Conservation (phyloP, 2,888 invertebrate genomes). For the Folsomia manolachei region DNA sequence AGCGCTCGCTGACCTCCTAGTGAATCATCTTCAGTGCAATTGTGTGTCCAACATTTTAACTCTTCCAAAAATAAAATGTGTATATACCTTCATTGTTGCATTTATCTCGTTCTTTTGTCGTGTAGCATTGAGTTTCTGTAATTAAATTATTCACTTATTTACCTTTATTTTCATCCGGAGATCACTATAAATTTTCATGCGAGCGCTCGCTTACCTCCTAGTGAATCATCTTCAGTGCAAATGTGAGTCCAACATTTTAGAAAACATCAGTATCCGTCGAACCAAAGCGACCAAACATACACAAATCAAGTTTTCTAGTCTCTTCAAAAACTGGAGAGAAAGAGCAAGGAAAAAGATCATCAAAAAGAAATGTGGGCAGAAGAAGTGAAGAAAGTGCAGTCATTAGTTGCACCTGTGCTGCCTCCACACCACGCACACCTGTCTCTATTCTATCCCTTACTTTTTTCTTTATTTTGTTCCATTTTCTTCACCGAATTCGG, state of each 20-base stretch:
- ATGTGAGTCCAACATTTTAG: not conserved
- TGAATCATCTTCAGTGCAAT: not conserved
- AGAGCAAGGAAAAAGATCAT: constrained; percentile 6
- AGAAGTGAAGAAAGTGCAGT: constrained; percentile 1
- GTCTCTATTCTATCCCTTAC: not conserved
- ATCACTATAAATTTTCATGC: too few relatives aligned
- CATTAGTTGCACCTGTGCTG: constrained; percentile 14
- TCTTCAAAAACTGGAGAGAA: not conserved
- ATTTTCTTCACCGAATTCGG: too few relatives aligned
- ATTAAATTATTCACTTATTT: too few relatives aligned
- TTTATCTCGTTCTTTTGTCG: not conserved
- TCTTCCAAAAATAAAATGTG: not conserved
- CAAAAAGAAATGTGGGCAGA: constrained; percentile 18
- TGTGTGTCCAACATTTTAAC: not conserved
- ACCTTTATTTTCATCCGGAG: too few relatives aligned
- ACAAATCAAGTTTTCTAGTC: not conserved
- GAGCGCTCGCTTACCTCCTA: not conserved
- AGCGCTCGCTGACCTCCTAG: not conserved
- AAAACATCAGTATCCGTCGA: not conserved
- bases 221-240: not conserved
- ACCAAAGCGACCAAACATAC: not conserved
- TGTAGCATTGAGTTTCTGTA: too few relatives aligned
- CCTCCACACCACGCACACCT: constrained; percentile 16
- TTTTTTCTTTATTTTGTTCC: not conserved
- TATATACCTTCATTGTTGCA: not conserved